These are phyloP conservation scores for Montipora efflorescens DNA, from an alignment of 64 coral and sea anemone species.

Conservation along the genomic window DNA sequence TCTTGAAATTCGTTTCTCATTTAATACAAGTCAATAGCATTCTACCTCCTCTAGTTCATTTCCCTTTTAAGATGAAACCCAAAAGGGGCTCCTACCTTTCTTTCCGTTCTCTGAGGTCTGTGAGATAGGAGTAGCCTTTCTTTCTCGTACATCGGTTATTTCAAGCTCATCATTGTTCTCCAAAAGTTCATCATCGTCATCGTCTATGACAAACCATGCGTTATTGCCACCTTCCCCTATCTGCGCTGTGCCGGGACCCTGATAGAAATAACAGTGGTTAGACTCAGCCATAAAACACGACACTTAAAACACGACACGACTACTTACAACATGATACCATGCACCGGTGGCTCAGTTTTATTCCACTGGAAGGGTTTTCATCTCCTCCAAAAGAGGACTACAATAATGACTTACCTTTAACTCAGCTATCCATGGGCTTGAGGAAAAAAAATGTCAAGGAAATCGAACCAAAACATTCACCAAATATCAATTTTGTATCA, in stretches of 20 bases:
- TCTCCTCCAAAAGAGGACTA: background rate
- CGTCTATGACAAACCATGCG: conserved; percentile 67
- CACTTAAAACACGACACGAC: no score
- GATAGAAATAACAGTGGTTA: background rate
- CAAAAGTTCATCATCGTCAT: conserved; percentile 54
- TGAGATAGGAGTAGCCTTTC: background rate
- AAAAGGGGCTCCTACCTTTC: background rate
- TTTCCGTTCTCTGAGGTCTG: background rate
- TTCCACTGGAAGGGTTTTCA: background rate
- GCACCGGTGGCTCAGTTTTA: background rate
- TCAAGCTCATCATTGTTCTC: conserved; percentile 60
- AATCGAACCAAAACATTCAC: background rate
- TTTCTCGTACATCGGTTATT: background rate
- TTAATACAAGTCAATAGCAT: no score
- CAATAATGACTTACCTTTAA: conserved; percentile 6
- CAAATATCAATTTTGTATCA: background rate
- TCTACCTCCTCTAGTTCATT: no score
- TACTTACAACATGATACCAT: no score
- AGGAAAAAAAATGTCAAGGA: background rate
- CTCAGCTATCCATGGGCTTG: background rate
- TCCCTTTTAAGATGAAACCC: no score
- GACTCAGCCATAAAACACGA: no score
- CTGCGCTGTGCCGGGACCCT: conserved; percentile 88
- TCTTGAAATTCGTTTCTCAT: no score
- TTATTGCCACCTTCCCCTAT: conserved; percentile 78